Evolutionary conservation across 2,113 vertebrate species (phyloP).

Genomic region (Polypterus bichir): DNA sequence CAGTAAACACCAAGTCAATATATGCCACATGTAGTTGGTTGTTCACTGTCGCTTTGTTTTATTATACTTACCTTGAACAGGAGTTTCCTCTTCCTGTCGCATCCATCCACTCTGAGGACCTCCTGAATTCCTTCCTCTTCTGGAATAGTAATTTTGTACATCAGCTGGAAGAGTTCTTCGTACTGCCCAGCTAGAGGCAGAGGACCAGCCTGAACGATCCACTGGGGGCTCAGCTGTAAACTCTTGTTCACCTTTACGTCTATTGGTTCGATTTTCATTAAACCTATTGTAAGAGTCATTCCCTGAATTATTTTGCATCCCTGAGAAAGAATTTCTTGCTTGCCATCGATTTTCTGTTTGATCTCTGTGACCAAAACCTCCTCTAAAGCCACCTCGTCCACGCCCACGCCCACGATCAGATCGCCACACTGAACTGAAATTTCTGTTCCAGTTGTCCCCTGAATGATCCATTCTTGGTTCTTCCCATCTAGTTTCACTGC

Average conservation of each 20-base stretch:
- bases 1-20: too few relatives aligned
- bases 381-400: slow-evolving; percentile 44
- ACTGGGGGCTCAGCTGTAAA: slow-evolving; percentile 52
- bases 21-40: too few relatives aligned
- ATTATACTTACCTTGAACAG: slow-evolving; percentile 51
- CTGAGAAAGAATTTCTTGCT: slow-evolving; percentile 71
- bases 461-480: slow-evolving; percentile 56
- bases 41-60: too few relatives aligned
- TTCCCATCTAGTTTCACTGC: slow-evolving; percentile 57
- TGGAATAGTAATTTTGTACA: slow-evolving; percentile 91
- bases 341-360: slow-evolving; percentile 69
- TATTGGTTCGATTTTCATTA: slow-evolving; percentile 63
- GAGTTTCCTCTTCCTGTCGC: slow-evolving; percentile 66
- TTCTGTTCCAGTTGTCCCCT: slow-evolving; percentile 56
- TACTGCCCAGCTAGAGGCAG: slow-evolving; percentile 91
- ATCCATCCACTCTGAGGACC: slow-evolving; percentile 64
- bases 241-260: slow-evolving; percentile 65
- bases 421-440: slow-evolving; percentile 47
- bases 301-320: slow-evolving; percentile 66
- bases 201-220: slow-evolving; percentile 91
- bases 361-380: slow-evolving; percentile 54
- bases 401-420: slow-evolving; percentile 55
- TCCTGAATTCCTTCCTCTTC: slow-evolving; percentile 62
- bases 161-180: slow-evolving; percentile 87
- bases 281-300: slow-evolving; percentile 70